Conservation (phyloP, 2,113 vertebrate species). For the Periophthalmodon schlosseri region DNA sequence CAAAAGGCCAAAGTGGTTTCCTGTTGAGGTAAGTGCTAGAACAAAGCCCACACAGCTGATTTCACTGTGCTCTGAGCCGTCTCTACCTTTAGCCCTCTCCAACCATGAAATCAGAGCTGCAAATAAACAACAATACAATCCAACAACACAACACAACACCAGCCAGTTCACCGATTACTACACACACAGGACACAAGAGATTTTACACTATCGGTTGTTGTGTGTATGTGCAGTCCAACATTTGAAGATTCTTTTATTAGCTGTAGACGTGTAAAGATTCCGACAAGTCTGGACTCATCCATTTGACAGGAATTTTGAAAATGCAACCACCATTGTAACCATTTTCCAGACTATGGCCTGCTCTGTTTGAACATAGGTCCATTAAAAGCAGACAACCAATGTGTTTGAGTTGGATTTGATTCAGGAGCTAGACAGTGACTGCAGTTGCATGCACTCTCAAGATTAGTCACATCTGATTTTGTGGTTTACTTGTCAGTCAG, state of each 20-base stretch:
- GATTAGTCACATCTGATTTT: too few species aligned
- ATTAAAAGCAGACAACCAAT: too few species aligned
- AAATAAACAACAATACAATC: not conserved
- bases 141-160: not conserved
- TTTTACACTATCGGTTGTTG: not conserved
- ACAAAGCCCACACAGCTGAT: conserved; percentile 26
- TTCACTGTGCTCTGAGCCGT: not conserved
- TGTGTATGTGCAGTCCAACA: not conserved
- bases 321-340: too few species aligned
- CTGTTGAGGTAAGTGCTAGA: conserved; percentile 46
- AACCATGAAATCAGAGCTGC: not conserved
- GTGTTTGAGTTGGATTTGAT: too few species aligned
- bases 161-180: not conserved
- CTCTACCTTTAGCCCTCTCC: not conserved
- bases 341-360: too few species aligned
- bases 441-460: too few species aligned
- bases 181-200: not conserved
- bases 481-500: too few species aligned
- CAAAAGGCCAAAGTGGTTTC: conserved; percentile 41
- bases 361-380: too few species aligned
- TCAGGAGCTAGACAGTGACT: too few species aligned
- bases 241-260: not conserved
- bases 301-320: not conserved
- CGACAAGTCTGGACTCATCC: conserved; percentile 37
- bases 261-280: not conserved